These are phyloP conservation scores for Sphaerodactylus townsendi DNA, from an alignment of 2,113 vertebrate species.

Conservation along the genomic window DNA sequence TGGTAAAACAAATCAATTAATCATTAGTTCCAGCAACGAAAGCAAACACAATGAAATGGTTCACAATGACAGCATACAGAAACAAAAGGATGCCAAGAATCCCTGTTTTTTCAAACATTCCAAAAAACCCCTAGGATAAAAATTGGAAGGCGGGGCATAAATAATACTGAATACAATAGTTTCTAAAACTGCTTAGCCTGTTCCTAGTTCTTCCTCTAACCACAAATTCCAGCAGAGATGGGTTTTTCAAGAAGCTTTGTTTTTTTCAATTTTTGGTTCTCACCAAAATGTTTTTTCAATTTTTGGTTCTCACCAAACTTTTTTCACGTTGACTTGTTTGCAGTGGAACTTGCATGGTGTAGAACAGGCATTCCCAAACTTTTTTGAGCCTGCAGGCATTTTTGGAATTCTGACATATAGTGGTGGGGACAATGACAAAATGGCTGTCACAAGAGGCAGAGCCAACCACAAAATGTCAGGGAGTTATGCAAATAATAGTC, in stretches of 20 bases:
- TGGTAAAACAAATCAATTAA: too few species aligned
- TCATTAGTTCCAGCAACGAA: too few species aligned
- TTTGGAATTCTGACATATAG: too few species aligned
- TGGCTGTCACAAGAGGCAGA: too few species aligned
- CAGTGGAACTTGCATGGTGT: background rate
- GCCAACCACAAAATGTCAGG: too few species aligned
- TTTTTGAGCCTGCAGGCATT: too few species aligned
- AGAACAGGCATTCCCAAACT: too few species aligned
- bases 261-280: too few species aligned
- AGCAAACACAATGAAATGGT: too few species aligned
- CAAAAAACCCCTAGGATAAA: background rate
- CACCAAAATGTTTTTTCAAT: background rate
- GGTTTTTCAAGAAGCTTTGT: background rate
- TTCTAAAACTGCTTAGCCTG: background rate
- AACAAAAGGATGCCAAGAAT: background rate
- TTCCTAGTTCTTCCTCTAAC: background rate
- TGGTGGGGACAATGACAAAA: too few species aligned
- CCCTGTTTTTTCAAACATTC: background rate
- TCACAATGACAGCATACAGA: too few species aligned
- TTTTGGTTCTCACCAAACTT: background rate
- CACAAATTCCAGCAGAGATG: background rate
- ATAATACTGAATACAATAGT: background rate
- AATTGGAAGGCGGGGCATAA: background rate
- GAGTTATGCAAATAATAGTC: too few species aligned
- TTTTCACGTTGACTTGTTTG: background rate